Conservation (phyloP, 2,113 vertebrate species). For the Elachura formosa region DNA sequence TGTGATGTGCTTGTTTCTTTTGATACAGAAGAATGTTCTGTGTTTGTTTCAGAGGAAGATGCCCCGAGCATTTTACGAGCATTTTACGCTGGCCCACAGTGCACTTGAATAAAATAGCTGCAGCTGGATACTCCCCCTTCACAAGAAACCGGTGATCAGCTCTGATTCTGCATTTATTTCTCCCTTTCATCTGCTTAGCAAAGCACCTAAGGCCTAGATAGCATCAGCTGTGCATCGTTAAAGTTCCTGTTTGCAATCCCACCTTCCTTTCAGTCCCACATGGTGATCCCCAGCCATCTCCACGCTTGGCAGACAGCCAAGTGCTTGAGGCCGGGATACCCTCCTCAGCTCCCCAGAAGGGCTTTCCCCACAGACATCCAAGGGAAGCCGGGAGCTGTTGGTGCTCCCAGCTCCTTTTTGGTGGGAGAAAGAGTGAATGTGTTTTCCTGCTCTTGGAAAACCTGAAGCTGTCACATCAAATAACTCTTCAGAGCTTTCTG, state of each 20-base stretch:
- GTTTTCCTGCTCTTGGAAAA: background rate
- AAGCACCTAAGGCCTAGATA: background rate
- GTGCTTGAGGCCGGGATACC: background rate
- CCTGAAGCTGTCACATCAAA: background rate
- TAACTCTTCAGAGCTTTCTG: background rate
- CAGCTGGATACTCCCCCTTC: background rate
- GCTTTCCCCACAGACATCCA: background rate
- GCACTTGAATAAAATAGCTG: background rate
- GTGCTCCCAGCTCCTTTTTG: background rate
- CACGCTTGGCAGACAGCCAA: accelerated
- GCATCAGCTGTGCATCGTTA: background rate
- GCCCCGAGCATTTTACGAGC: too few relatives aligned
- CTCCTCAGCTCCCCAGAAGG: background rate
- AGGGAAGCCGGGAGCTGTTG: background rate
- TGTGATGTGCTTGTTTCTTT: background rate
- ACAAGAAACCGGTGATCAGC: background rate
- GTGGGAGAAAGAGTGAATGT: background rate
- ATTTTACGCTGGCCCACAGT: accelerated
- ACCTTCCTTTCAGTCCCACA: background rate
- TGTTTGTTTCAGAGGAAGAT: background rate
- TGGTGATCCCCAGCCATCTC: background rate
- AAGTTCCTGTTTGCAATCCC: background rate
- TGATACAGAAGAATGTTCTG: background rate
- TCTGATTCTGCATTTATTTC: background rate
- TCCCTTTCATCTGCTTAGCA: background rate